phyloP scores from a whole-genome alignment of 1,140 invertebrate genomes.

The Diorhabda elongata region DNA sequence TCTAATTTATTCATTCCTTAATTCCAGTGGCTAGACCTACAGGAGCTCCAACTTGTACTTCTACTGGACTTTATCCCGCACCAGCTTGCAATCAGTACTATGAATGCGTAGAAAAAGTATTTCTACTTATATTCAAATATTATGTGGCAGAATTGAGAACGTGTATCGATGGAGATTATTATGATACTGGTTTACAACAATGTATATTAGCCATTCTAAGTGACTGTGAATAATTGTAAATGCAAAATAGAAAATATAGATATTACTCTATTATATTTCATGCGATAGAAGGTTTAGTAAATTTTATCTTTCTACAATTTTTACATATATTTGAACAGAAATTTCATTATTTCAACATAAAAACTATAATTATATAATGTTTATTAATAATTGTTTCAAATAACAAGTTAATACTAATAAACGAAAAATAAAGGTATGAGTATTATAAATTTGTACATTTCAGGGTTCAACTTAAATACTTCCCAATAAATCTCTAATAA shows the following conservation, averaged over 20 bases:
- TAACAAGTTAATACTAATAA: too few relatives aligned
- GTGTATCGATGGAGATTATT: conserved; percentile 9
- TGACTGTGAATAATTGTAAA: conserved; percentile 6
- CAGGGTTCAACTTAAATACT: too few relatives aligned
- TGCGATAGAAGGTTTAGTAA: not conserved
- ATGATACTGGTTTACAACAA: not conserved
- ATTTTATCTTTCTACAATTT: too few relatives aligned
- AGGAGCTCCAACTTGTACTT: conserved; percentile 3
- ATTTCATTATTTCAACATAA: too few relatives aligned
- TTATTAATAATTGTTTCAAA: too few relatives aligned
- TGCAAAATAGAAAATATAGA: not conserved
- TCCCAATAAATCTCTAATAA: too few relatives aligned
- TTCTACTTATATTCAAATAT: not conserved
- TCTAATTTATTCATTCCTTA: too few relatives aligned
- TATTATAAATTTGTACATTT: too few relatives aligned
- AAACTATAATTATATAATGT: too few relatives aligned
- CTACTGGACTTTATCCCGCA: conserved; percentile 1
- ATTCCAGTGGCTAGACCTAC: conserved; percentile 7
- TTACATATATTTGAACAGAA: too few relatives aligned
- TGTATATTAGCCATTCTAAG: conserved; percentile 6
- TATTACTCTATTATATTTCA: not conserved
- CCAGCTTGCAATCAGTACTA: conserved; percentile 11
- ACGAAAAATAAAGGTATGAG: too few relatives aligned
- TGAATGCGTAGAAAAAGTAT: conserved; percentile 7
- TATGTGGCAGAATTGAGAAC: conserved; percentile 6